Percentiles rank a stretch among this genome's conserved stretches.
Evolutionary conservation across 2,888 invertebrate genomes (phyloP).

Genomic region (Miltochrista miniata): DNA sequence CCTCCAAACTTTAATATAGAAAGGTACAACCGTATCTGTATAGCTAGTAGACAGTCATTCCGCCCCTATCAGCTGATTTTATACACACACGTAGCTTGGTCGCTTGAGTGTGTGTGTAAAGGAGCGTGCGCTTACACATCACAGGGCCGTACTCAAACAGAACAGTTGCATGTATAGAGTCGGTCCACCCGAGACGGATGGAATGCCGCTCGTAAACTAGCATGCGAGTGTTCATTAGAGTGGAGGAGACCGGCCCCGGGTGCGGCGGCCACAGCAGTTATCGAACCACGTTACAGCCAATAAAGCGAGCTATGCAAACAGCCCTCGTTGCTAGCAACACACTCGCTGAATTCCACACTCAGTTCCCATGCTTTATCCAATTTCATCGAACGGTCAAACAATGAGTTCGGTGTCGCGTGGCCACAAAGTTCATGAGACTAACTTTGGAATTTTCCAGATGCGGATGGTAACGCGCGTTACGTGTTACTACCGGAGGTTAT

Average conservation of each 20-base stretch:
- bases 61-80: constrained; percentile 48
- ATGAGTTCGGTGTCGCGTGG: constrained; percentile 71
- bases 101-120: constrained; percentile 6
- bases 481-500: constrained; percentile 33
- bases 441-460: constrained; percentile 60
- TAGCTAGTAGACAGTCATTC: constrained; percentile 11
- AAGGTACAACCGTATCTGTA: constrained; percentile 14
- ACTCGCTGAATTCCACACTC: constrained; percentile 71
- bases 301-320: constrained; percentile 81
- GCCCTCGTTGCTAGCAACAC: constrained; percentile 56
- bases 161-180: constrained; percentile 33
- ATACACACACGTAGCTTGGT: constrained; percentile 23
- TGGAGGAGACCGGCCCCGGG: constrained; percentile 42
- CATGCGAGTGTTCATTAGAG: constrained; percentile 64
- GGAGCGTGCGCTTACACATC: constrained; percentile 4
- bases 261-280: constrained; percentile 52
- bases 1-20: constrained; percentile 13
- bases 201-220: constrained; percentile 61
- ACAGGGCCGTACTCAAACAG: constrained; percentile 9
- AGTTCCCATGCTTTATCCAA: constrained; percentile 82
- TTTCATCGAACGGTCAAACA: constrained; percentile 78
- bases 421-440: constrained; percentile 61
- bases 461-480: constrained; percentile 41
- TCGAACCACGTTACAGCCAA: constrained; percentile 73
- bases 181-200: constrained; percentile 44